A percentile compares a stretch with the other conserved stretches of the same genome.
Evolutionary conservation across 2,113 vertebrate species (phyloP).

Genomic region (Mus pahari): DNA sequence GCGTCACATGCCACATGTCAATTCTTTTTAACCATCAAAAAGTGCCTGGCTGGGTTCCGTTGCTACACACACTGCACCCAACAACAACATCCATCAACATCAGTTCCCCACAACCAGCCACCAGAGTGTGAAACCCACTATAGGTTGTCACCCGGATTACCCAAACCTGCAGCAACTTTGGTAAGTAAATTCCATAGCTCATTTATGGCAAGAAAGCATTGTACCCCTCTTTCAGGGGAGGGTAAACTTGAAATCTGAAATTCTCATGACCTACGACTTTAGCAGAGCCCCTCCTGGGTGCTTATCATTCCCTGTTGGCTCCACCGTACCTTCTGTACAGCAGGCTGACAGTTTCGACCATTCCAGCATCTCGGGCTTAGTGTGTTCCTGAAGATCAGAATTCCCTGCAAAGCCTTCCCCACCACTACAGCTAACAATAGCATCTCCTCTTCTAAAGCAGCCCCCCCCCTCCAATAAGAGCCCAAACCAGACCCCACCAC

Average conservation of each 20-base stretch:
- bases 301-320: neutral
- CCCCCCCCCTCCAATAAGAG: constrained; percentile 37
- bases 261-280: neutral
- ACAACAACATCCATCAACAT: neutral
- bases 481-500: constrained; percentile 35
- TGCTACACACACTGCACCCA: neutral
- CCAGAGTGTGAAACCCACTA: neutral
- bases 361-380: neutral
- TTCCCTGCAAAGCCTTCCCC: neutral
- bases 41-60: neutral
- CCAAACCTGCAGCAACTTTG: neutral
- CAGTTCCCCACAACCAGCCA: neutral
- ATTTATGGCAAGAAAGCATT: neutral
- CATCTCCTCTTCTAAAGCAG: constrained; percentile 32
- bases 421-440: neutral
- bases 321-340: neutral
- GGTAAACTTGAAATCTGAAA: constrained; percentile 38
- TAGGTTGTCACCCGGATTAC: neutral
- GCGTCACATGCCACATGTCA: neutral
- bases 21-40: constrained; percentile 17
- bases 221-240: neutral
- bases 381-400: neutral
- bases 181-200: neutral
- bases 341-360: neutral
- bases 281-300: neutral